Evolutionary conservation across 2,113 vertebrate species (phyloP), one percentile per base, ranked within the genome.

Genomic region (Charadrius vociferus): DNA sequence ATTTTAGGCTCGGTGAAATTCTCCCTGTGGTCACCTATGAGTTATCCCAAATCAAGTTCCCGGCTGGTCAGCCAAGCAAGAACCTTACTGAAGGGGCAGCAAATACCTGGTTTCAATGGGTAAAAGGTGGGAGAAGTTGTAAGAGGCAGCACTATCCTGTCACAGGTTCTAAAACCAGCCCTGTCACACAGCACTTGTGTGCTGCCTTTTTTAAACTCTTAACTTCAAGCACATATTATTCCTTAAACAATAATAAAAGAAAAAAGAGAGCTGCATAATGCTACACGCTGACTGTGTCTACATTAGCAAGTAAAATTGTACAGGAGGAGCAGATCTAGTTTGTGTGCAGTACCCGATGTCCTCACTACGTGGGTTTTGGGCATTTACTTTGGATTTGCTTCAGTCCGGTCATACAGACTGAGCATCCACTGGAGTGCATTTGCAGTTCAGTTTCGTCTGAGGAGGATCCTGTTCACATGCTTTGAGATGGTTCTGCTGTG

Each of bases 341-440:
- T 45, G 24, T 45, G 29, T 39, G 53, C 29, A 18, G 27, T 52
- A 52, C 41, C 59, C 24, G 24, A 10, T 72, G 58, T 62, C 68
- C 68, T 72, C 20, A 6, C 24, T 53, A 12, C 6, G 0, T 23
- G 45, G 24, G 19, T 24, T 79, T 78, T 2, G 61, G 68, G 22
- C 47, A 22, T 84, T 93, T 89, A 12, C 23, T 72, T 83, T 72
- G 75, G 29, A 55, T 77, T 80, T 80, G 34, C 26, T 63, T 84
- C 24, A 21, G 39, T 39, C 77, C 1, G 5, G 50, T 74, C 61
- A 3, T 22, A n/a, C 0, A 1, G 36, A 39, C 68, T 39, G 50
- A 73, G 32, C 36, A 53, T 22, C 41, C 47, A 14, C 4, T 66
- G 59, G 65, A 86, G 34, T 70, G 50, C 34, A 13, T 74, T 93